These are phyloP conservation scores for Leptinotarsa defecta DNA, from an alignment of 1,140 invertebrate species.

Conservation along the genomic window DNA sequence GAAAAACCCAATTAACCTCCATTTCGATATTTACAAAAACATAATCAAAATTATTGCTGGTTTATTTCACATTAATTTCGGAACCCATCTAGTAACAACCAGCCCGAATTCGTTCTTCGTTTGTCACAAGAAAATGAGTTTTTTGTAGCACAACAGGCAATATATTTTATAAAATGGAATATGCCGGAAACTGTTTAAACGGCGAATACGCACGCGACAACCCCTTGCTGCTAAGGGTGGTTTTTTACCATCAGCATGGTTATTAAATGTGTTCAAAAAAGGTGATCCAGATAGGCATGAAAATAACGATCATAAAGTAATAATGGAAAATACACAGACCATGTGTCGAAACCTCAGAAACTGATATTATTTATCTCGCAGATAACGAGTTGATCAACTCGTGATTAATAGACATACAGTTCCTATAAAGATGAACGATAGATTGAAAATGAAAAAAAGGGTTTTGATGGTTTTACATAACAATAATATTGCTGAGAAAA, in stretches of 20 bases:
- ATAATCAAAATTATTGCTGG: not conserved
- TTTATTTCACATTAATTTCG: not conserved
- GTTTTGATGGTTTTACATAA: too few relatives aligned
- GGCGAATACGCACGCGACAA: slow-evolving; percentile 26
- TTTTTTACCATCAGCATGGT: slow-evolving; percentile 11
- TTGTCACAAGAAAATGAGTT: slow-evolving; percentile 20
- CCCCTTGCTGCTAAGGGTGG: slow-evolving; percentile 13
- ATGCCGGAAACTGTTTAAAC: slow-evolving; percentile 25
- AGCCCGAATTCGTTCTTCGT: not conserved
- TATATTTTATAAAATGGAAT: slow-evolving; percentile 28
- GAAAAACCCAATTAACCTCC: not conserved
- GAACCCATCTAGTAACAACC: not conserved
- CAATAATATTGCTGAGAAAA: too few relatives aligned
- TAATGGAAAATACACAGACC: too few relatives aligned
- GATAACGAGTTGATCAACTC: too few relatives aligned
- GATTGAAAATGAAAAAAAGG: too few relatives aligned
- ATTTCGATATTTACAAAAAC: not conserved
- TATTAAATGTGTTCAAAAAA: not conserved
- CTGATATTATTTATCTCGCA: too few relatives aligned
- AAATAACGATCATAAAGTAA: too few relatives aligned
- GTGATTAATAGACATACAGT: too few relatives aligned
- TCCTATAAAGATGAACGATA: too few relatives aligned
- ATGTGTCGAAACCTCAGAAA: too few relatives aligned
- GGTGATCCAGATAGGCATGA: too few relatives aligned
- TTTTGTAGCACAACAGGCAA: slow-evolving; percentile 25